Evolutionary conservation across 2,113 vertebrate species (phyloP).

Genomic region (Chrysemys picta): DNA sequence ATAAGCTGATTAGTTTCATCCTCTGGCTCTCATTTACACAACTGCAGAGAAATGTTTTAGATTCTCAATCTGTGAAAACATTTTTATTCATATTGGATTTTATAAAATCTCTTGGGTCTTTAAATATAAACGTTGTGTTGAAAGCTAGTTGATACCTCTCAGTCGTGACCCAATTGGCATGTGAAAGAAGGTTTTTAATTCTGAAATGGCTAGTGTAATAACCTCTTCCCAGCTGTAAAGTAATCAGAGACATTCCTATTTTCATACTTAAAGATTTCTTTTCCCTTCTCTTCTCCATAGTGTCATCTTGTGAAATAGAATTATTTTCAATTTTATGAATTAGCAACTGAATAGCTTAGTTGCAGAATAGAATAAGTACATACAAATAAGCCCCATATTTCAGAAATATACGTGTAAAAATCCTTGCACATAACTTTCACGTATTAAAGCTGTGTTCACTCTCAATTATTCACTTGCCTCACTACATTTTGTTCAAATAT

Average conservation of each 20-base stretch:
- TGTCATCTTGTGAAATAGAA: not conserved
- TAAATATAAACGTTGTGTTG: slow-evolving; percentile 54
- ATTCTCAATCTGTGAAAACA: slow-evolving; percentile 61
- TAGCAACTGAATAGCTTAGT: not conserved
- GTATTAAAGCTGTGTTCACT: not conserved
- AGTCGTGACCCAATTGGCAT: slow-evolving; percentile 41
- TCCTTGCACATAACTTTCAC: not conserved
- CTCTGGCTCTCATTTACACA: slow-evolving; percentile 48
- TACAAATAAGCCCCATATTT: not conserved
- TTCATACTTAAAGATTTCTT: slow-evolving; percentile 57
- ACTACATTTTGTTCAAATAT: not conserved
- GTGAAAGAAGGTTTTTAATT: slow-evolving; percentile 2
- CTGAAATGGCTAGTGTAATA: slow-evolving; percentile 52
- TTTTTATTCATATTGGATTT: slow-evolving; percentile 51
- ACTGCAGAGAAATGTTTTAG: slow-evolving; percentile 59
- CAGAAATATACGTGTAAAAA: not conserved
- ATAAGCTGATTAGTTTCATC: slow-evolving; percentile 45
- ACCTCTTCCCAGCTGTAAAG: slow-evolving; percentile 16
- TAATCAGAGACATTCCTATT: slow-evolving; percentile 43
- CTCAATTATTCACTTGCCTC: not conserved
- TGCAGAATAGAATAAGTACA: accelerated
- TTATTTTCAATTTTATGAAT: slow-evolving; percentile 11
- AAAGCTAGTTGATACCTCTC: slow-evolving; percentile 68
- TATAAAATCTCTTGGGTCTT: not conserved
- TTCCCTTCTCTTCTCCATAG: slow-evolving; percentile 11